Conservation (phyloP, 2,888 invertebrate species). For the Tromatobia lineatoria region DNA sequence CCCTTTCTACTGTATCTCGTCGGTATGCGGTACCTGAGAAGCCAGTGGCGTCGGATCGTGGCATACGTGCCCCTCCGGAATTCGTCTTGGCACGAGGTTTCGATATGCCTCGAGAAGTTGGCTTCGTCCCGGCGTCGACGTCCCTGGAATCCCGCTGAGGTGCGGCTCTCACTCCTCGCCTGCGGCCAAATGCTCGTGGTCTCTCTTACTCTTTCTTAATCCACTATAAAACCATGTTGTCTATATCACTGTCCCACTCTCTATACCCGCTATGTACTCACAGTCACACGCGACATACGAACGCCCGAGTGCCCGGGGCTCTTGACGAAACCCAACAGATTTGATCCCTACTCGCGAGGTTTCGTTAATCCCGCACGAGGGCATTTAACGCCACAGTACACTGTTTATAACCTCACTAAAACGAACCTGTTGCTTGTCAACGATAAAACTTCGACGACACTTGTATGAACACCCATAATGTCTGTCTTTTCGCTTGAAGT, state of each 20-base stretch:
- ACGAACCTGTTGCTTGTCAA: not conserved
- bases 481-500: not conserved
- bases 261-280: constrained; percentile 34
- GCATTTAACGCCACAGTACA: constrained; percentile 18
- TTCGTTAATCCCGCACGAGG: constrained; percentile 8
- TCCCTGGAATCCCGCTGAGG: constrained; percentile 79
- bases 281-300: constrained; percentile 61
- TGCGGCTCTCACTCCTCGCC: constrained; percentile 75
- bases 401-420: not conserved
- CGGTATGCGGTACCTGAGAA: constrained; percentile 68
- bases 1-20: constrained; percentile 67
- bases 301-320: constrained; percentile 28
- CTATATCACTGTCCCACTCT: constrained; percentile 60
- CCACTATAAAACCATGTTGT: constrained; percentile 20
- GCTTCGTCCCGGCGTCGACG: constrained; percentile 70
- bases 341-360: constrained; percentile 17
- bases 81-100: constrained; percentile 56
- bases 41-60: constrained; percentile 73
- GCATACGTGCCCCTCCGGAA: constrained; percentile 60
- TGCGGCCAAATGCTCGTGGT: constrained; percentile 55
- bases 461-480: not conserved
- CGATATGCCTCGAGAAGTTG: not conserved
- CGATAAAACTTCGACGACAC: not conserved
- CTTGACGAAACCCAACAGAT: constrained; percentile 16
- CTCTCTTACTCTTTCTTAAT: constrained; percentile 47